Evolutionary conservation across 2,113 vertebrate species (phyloP), one percentile per base, ranked within the genome.

Genomic region (Chaetops frenatus): DNA sequence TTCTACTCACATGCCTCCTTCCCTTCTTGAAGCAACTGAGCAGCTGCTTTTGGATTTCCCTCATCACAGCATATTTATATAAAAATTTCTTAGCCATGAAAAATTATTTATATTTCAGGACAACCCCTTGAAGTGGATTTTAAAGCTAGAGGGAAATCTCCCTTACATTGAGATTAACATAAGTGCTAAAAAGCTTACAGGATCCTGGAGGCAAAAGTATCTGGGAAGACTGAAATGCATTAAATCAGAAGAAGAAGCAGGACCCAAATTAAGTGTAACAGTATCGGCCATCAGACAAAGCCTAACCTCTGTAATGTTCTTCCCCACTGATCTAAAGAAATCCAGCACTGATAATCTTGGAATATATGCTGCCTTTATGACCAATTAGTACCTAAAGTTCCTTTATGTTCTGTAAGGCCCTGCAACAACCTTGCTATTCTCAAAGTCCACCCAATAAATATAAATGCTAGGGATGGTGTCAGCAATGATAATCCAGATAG

Each of bases 21-120:
- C 21, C 82, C 50, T 77, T 80, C 76, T 77, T 58, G 50, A 86
- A 94, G 67, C 51, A 93, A 25, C 18, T 71, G 24, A 92, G 44
- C 87, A 94, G 88, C 94, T 96, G 93, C 28, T 87, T 93, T 95
- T 95, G 93, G 94, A 95, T 96, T 96, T 97, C 81, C 95, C 90
- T 92, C 88, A 95, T 95, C 81, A 96, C 62, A 95, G 62, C 51
- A 90, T 86, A 92, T 92, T 96, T 90, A 88, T 80, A 69, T 80
- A 81, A 93, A 95, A 95, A 83, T 18, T 80, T 93, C 84, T 90
- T 82, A 95, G 74, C 56, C 44, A 88, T 76, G 81, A 70, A 92
- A 93, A 96, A 73, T 80, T 95, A 94, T 96, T 95, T 94, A 58
- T 96, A 83, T 90, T 90, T 94, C 88, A 93, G 92, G 92, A 96